phyloP scores from a whole-genome alignment of 2,113 vertebrate genomes.

The Bubalus kerabau region DNA sequence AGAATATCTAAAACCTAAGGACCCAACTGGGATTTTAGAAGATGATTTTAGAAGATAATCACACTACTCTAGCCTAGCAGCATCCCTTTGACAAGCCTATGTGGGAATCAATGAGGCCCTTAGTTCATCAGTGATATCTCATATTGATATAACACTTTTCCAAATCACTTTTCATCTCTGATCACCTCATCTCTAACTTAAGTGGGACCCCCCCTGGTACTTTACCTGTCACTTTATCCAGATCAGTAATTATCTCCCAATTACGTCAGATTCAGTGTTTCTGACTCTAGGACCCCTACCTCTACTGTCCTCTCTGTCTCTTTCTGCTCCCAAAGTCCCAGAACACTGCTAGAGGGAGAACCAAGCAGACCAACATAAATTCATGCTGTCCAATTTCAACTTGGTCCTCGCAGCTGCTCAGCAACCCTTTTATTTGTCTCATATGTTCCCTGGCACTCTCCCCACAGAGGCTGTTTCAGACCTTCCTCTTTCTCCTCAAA shows the following conservation, averaged over 20 bases:
- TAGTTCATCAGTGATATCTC: neutral
- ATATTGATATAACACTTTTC: neutral
- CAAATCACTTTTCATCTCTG: neutral
- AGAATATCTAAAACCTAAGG: conserved; percentile 5
- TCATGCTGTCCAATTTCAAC: conserved; percentile 30
- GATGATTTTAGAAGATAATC: neutral
- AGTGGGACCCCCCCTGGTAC: neutral
- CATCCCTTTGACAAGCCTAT: neutral
- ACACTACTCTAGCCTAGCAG: neutral
- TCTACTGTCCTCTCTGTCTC: neutral
- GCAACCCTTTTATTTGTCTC: conserved; percentile 43
- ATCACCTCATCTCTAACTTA: neutral
- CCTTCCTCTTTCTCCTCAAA: conserved; percentile 10
- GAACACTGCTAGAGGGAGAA: conserved; percentile 10
- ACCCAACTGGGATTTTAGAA: neutral
- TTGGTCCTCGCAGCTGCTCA: conserved; percentile 49
- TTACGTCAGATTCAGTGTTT: neutral
- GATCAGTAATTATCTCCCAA: neutral
- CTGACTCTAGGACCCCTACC: neutral
- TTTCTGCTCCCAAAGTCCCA: conserved; percentile 7
- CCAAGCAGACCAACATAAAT: conserved; percentile 12
- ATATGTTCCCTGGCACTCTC: neutral
- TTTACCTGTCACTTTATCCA: neutral
- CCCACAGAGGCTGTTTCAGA: neutral
- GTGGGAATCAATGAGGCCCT: neutral